phyloP scores from a whole-genome alignment of 2,113 vertebrate genomes.

The Chrysemys picta region DNA sequence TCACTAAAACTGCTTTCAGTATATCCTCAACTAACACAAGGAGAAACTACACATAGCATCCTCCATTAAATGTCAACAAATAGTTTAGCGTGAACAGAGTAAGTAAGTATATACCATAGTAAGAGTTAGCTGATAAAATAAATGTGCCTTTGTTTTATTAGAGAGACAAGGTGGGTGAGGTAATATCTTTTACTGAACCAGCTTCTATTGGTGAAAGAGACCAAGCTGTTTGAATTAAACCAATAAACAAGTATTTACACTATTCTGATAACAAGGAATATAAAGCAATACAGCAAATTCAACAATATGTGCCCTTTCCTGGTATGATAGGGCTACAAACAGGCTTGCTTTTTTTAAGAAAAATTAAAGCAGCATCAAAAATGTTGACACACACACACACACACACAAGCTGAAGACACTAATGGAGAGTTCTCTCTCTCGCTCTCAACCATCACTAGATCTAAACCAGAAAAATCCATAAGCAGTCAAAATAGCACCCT shows the following conservation, averaged over 20 bases:
- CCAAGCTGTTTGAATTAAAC: background rate
- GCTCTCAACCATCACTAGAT: background rate
- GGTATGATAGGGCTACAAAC: background rate
- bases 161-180: background rate
- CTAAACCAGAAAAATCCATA: background rate
- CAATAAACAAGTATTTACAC: constrained; percentile 35
- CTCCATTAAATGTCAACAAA: background rate
- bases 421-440: background rate
- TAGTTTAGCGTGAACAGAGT: accelerated
- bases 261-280: background rate
- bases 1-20: background rate
- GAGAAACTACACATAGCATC: background rate
- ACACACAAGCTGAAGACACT: background rate
- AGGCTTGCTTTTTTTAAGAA: background rate
- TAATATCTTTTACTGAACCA: background rate
- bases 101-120: background rate
- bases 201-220: background rate
- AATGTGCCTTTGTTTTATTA: background rate
- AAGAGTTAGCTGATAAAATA: background rate
- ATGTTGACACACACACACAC: accelerated
- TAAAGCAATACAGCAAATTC: background rate
- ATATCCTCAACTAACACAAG: background rate
- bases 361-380: background rate
- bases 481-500: background rate
- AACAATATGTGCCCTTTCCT: accelerated